Base-by-base conservation (phyloP, 2,888 invertebrate species). In the Phyllotreta cruciferae region DNA sequence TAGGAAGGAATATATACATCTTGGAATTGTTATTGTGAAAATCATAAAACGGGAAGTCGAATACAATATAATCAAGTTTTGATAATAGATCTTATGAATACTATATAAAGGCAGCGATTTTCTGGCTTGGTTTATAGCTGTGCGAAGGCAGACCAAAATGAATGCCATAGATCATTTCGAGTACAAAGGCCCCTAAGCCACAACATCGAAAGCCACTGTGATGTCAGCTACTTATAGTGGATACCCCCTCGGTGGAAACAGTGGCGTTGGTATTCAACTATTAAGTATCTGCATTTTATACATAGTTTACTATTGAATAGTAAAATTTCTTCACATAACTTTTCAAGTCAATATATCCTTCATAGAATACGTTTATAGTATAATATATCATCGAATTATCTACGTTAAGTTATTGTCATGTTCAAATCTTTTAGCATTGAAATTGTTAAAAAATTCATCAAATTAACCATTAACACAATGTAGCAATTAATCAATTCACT, bases 141-240 rank as follows among this genome's bases (percentile, higher is more conserved):
- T 66, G 61, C 70, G 71, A 71, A 49, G 71, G 61, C 56, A 71
- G 73, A 64, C 68, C 70, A 67, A 78, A 78, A 79, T 79, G 78
- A 78, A 78, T 70, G 74, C 76, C 67, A 78, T 79, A 78, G 71
- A 78, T 79, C 79, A 79, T 79, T 77, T 76, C 72, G 71, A 73
- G 73, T 72, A 78, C 77, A 78, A 78, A 78, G 75, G 76, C 73
- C 64, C 60, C 66, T 68, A 70, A 70, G 66, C 70, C 67, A 65
- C 68, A 67, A 69, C 67, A 67, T 61, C 61, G 60, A 62, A 69
- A 67, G 65, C 65, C 67, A 66, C 70, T 64, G 64, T 66, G 70
- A 70, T 73, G 67, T 69, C 70, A 72, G 69, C 69, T 68, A 73
- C 73, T 73, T 71, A 68, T 65, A 67, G 62, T 65, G 56, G 47